phyloP scores from a whole-genome alignment of 1,140 invertebrate species.

The Diachasmimorpha longicaudata region DNA sequence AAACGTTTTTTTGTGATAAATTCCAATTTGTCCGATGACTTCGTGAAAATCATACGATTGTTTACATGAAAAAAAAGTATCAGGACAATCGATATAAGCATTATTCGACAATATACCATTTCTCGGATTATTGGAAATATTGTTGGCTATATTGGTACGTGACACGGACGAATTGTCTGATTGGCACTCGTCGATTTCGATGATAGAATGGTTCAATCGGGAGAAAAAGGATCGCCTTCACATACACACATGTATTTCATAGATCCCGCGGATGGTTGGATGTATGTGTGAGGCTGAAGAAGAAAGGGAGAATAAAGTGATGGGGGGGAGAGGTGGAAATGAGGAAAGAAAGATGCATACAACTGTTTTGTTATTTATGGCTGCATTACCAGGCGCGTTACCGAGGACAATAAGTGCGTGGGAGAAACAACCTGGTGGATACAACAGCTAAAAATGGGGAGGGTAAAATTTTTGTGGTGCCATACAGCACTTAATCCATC shows the following conservation, averaged over 20 bases:
- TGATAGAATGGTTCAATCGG: not conserved
- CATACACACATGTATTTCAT: not conserved
- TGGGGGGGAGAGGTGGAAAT: not conserved
- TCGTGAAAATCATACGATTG: not conserved
- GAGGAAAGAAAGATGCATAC: not conserved
- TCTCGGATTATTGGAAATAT: not conserved
- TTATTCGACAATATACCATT: not conserved
- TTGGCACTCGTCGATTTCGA: slow-evolving; percentile 1
- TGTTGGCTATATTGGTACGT: not conserved
- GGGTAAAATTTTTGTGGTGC: not conserved
- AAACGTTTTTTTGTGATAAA: not conserved
- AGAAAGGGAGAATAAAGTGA: not conserved
- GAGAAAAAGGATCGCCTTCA: not conserved
- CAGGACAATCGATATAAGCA: not conserved
- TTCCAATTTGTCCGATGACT: not conserved
- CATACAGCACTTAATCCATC: not conserved
- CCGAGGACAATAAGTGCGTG: not conserved
- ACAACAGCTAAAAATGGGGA: not conserved
- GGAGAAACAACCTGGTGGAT: not conserved
- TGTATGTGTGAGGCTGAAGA: not conserved
- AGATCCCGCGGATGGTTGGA: not conserved
- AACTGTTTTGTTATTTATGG: not conserved
- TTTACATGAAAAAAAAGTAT: not conserved
- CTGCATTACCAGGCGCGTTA: not conserved
- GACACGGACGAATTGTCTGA: not conserved